phyloP scores from a whole-genome alignment of 2,888 invertebrate genomes.

The Cephalotes varians region DNA sequence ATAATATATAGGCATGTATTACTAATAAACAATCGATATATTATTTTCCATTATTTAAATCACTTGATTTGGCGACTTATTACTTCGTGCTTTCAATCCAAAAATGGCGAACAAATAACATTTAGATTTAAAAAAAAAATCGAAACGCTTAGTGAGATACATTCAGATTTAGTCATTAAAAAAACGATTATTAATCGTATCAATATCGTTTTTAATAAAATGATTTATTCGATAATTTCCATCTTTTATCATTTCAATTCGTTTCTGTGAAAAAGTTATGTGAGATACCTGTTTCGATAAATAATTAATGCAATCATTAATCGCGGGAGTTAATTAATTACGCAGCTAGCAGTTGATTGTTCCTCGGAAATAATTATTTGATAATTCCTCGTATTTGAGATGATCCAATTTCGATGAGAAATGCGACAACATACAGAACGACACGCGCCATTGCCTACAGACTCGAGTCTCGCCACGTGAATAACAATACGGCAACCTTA shows the following conservation, averaged over 20 bases:
- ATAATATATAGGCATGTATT: neutral
- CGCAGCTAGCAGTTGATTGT: neutral
- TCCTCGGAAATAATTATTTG: neutral
- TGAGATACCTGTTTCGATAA: neutral
- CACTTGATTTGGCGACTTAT: neutral
- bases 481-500: neutral
- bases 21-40: neutral
- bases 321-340: neutral
- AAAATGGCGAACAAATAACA: neutral
- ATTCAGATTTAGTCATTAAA: neutral
- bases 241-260: neutral
- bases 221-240: constrained; percentile 9
- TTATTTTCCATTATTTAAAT: neutral
- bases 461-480: neutral
- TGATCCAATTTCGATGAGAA: neutral
- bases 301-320: neutral
- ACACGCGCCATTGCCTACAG: neutral
- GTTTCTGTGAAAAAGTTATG: neutral
- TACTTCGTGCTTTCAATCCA: neutral
- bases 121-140: neutral
- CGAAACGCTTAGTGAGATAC: neutral
- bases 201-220: neutral
- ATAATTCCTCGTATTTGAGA: neutral
- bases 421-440: neutral
- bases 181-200: neutral